Percentiles rank a stretch among this genome's conserved stretches.
Evolutionary conservation across 2,113 vertebrate genomes (phyloP).

Genomic region (Ictalurus punctatus): DNA sequence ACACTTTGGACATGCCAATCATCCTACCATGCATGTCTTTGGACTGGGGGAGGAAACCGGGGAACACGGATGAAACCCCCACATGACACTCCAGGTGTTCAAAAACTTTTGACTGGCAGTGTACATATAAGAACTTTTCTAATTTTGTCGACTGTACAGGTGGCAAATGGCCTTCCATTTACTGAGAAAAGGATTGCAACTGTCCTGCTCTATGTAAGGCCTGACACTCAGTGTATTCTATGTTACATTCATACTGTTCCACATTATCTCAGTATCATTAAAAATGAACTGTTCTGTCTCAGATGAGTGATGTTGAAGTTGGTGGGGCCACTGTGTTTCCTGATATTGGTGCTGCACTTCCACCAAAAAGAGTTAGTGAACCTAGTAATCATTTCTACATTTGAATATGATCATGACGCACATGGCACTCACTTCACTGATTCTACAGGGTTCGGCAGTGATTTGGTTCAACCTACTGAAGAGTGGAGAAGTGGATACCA

Average conservation of each 20-base stretch:
- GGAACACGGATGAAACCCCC: too few species aligned
- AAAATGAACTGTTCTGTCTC: background rate
- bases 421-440: background rate
- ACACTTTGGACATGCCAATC: too few species aligned
- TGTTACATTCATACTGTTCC: background rate
- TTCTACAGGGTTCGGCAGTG: constrained; percentile 54
- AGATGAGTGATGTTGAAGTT: constrained; percentile 87
- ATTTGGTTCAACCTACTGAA: constrained; percentile 60
- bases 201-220: constrained; percentile 57
- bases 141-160: constrained; percentile 30
- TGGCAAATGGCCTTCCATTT: constrained; percentile 35
- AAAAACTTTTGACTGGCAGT: too few species aligned
- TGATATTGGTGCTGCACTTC: constrained; percentile 80
- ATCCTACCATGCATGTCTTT: too few species aligned
- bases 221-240: background rate
- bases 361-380: constrained; percentile 78
- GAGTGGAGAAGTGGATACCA: constrained; percentile 49
- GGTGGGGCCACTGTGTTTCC: constrained; percentile 87
- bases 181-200: constrained; percentile 55
- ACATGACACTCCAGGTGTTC: too few species aligned
- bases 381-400: background rate
- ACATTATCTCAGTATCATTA: background rate
- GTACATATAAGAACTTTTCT: background rate
- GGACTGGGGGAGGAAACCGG: too few species aligned
- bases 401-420: background rate